Conservation (phyloP, 2,888 invertebrate genomes). For the Hedya salicella region DNA sequence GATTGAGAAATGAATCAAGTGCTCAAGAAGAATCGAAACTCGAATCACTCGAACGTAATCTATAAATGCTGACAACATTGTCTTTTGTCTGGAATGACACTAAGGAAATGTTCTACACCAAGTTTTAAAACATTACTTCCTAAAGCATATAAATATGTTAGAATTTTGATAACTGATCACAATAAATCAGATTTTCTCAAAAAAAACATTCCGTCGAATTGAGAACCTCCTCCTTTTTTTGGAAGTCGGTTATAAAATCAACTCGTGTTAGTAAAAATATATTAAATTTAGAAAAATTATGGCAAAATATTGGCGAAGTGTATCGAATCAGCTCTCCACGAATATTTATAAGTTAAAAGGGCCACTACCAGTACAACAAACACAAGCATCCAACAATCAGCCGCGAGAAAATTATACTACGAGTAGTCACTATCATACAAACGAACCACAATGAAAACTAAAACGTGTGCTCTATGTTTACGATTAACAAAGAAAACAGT, state of each 20-base stretch:
- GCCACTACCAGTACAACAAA: conserved; percentile 63
- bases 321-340: conserved; percentile 66
- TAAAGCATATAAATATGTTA: conserved; percentile 69
- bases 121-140: conserved; percentile 63
- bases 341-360: conserved; percentile 68
- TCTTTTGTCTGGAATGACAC: conserved; percentile 85
- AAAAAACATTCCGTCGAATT: too few species aligned
- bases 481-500: conserved; percentile 50
- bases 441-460: conserved; percentile 54
- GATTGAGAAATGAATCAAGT: conserved; percentile 62
- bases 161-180: conserved; percentile 68
- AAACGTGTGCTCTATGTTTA: conserved; percentile 49
- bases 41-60: conserved; percentile 66
- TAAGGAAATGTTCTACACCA: conserved; percentile 62
- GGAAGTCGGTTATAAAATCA: too few species aligned
- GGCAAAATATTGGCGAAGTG: conserved; percentile 83
- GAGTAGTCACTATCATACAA: conserved; percentile 48
- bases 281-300: conserved; percentile 70
- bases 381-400: conserved; percentile 63
- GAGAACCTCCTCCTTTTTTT: too few species aligned
- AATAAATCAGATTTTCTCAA: conserved; percentile 63
- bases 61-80: conserved; percentile 84
- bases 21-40: conserved; percentile 60
- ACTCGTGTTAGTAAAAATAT: conserved; percentile 65
- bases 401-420: conserved; percentile 61